These are phyloP conservation scores for Caenorhabditis sp. DNA, from an alignment of 2,888 invertebrate species.

Conservation along the genomic window DNA sequence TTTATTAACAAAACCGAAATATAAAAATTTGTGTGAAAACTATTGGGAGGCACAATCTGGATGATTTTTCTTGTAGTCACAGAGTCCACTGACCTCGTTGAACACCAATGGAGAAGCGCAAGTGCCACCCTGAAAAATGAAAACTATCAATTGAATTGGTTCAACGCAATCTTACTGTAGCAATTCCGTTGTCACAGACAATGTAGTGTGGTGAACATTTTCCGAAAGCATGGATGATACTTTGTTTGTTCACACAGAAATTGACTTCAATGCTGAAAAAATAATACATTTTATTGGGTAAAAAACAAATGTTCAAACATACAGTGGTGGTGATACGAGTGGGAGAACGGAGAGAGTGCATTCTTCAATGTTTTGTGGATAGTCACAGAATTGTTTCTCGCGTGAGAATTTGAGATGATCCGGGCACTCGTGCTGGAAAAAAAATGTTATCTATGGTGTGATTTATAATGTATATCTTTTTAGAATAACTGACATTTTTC, in stretches of 20 bases:
- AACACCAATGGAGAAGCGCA: conserved; percentile 35
- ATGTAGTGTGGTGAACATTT: conserved; percentile 42
- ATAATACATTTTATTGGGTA: background rate
- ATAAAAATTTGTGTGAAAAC: conserved; percentile 1
- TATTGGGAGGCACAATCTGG: conserved; percentile 12
- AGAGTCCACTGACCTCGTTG: conserved; percentile 21
- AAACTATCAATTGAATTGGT: background rate
- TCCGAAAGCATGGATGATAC: conserved; percentile 28
- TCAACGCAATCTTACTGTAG: conserved; percentile 16
- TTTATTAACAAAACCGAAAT: background rate
- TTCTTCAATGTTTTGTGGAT: conserved; percentile 26
- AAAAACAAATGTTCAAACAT: background rate
- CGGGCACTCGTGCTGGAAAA: conserved; percentile 38
- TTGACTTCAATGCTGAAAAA: conserved; percentile 23
- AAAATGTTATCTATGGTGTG: no score
- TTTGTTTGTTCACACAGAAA: conserved; percentile 30
- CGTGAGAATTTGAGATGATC: conserved; percentile 37
- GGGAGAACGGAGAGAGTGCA: conserved; percentile 15
- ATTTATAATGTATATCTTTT: no score
- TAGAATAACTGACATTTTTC: no score
- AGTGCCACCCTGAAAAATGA: conserved; percentile 20
- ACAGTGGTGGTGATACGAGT: conserved; percentile 29
- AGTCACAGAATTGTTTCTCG: conserved; percentile 24
- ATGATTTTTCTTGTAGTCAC: conserved; percentile 36
- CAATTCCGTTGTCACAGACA: conserved; percentile 25